Evolutionary conservation across 1,140 invertebrate species (phyloP), one percentile per base, ranked within the genome.

Genomic region (Drosophila fuyamai): DNA sequence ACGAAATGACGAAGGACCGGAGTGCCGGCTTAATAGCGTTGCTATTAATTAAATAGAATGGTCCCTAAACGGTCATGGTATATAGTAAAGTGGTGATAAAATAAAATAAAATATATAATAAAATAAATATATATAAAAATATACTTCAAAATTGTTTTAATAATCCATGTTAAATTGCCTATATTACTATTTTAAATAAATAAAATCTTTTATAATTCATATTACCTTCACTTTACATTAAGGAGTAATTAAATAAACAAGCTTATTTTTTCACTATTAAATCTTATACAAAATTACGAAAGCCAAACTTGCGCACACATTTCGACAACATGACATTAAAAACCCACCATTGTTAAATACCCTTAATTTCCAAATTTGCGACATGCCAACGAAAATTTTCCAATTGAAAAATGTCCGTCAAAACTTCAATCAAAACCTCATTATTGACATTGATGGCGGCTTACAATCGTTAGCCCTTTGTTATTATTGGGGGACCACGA

Each of bases 371-470:
- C 10, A 27, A 14, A 5, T 51, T 67, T 44, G 2, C 16, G 9
- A n/a, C 16, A 38, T 29, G 61, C 43, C 56, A 13, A 12, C 38
- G 36, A 50, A 41, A 55, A 54, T 44, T 66, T 48, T 48, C 6
- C 59, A 50, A 53, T 68, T 53, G 50, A 60, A 36, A 60, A 73
- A 56, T 68, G 51, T 43, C 54, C 36, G 38, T 53, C 60, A 55
- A 59, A 80, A 59, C 53, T 51, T 44, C 60, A 63, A 83, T 84
- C 81, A 85, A 84, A 85, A 73, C 57, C 81, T 73, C 72, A 83
- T 73, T 81, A 85, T 77, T 85, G 73, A 68, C 72, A 58, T 76
- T 85, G 76, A 76, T 67, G 65, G 47, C n/a, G 59, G 60, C 47
- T 63, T 57, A 71, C 67, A 57, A 48, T 57, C 40, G 67, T 48